Conservation (phyloP, 2,113 vertebrate genomes). For the Egretta garzetta region DNA sequence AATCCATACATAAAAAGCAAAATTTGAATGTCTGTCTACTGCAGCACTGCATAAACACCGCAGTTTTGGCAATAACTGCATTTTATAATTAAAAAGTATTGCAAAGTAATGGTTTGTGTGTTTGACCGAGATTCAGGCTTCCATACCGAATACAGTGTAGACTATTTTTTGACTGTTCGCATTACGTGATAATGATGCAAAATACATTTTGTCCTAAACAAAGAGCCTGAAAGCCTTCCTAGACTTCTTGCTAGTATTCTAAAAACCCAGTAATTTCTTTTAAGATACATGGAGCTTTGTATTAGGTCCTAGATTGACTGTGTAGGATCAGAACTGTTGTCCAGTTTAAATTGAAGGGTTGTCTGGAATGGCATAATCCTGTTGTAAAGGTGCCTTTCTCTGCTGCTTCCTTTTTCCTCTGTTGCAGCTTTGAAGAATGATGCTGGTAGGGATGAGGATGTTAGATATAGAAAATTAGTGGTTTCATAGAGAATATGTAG, state of each 20-base stretch:
- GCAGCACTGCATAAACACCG: neutral
- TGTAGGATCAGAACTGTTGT: neutral
- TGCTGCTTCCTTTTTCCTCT: neutral
- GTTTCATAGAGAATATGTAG: neutral
- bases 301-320: neutral
- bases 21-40: neutral
- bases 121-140: neutral
- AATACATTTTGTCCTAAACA: neutral
- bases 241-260: neutral
- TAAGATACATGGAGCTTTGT: neutral
- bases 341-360: neutral
- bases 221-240: neutral
- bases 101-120: neutral
- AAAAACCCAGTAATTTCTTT: neutral
- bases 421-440: neutral
- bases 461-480: neutral
- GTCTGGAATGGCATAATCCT: neutral
- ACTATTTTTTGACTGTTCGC: neutral
- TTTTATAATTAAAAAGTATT: neutral
- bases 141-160: rapidly evolving
- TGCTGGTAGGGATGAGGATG: neutral
- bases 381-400: neutral
- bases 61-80: neutral
- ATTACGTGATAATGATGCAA: neutral
- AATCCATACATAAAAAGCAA: neutral